Evolutionary conservation across 2,888 invertebrate genomes (phyloP).

Genomic region (Thysanoteuthis rhombus): DNA sequence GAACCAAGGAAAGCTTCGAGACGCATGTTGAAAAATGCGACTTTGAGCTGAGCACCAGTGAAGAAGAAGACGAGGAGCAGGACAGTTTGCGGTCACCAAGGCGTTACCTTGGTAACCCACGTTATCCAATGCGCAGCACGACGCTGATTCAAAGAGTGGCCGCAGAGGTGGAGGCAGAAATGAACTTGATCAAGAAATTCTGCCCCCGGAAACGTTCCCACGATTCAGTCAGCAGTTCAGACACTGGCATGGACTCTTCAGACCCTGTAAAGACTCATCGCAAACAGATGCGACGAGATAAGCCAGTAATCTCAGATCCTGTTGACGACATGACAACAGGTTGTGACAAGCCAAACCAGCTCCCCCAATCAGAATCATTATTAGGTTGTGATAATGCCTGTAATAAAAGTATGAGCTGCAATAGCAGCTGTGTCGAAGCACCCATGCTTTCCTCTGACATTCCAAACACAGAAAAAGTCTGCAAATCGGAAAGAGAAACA

Average conservation of each 20-base stretch:
- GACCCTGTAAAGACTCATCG: neutral
- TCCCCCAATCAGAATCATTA: neutral
- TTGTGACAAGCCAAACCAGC: neutral
- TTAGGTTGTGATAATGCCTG: neutral
- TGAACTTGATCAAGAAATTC: neutral
- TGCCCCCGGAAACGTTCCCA: slow-evolving; percentile 22
- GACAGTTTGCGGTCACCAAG: slow-evolving; percentile 33
- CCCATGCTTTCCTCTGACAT: neutral
- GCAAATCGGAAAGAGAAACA: neutral
- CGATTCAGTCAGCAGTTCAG: neutral
- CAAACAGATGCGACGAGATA: neutral
- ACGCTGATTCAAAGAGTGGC: slow-evolving; percentile 44
- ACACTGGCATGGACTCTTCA: neutral
- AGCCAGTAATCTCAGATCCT: neutral
- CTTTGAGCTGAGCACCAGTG: slow-evolving; percentile 67
- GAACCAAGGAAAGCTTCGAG: slow-evolving; percentile 66
- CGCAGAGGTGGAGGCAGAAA: slow-evolving; percentile 40
- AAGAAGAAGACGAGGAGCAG: slow-evolving; percentile 60
- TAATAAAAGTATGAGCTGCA: neutral
- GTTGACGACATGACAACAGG: neutral
- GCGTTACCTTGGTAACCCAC: slow-evolving; percentile 30
- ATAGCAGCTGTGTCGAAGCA: neutral
- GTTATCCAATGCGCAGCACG: slow-evolving; percentile 41
- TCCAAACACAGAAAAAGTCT: neutral
- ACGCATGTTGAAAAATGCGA: slow-evolving; percentile 65